These are phyloP conservation scores for Kradibia gibbosae DNA, from an alignment of 1,140 invertebrate genomes.

Conservation along the genomic window DNA sequence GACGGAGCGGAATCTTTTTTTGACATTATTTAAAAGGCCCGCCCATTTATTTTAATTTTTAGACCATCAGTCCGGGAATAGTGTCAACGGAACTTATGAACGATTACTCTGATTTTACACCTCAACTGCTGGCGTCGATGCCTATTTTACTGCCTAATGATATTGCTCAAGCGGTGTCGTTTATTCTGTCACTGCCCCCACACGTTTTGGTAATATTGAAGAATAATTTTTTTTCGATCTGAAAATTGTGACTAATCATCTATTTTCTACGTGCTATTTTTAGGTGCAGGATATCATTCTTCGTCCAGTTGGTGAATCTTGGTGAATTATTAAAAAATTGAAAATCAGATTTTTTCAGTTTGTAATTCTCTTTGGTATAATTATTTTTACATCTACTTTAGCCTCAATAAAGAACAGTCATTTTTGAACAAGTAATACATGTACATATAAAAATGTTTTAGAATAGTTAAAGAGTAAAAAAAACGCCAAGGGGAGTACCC, in stretches of 20 bases:
- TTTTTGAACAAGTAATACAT: no score
- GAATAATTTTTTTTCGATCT: neutral
- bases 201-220: conserved; percentile 67
- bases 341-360: neutral
- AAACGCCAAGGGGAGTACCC: no score
- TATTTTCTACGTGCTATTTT: neutral
- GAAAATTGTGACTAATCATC: neutral
- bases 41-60: conserved; percentile 13
- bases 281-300: conserved; percentile 61
- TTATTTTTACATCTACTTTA: no score
- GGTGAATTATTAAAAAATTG: conserved; percentile 49
- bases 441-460: no score
- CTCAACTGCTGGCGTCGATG: conserved; percentile 62
- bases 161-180: conserved; percentile 72
- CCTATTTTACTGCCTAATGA: conserved; percentile 70
- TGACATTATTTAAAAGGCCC: no score
- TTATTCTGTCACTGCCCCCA: conserved; percentile 71
- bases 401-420: no score
- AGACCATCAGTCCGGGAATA: conserved; percentile 69
- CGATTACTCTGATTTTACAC: conserved; percentile 56
- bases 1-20: no score
- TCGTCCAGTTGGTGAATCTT: conserved; percentile 58
- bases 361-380: neutral
- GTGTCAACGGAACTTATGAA: conserved; percentile 65
- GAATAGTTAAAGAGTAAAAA: no score